phyloP scores from a whole-genome alignment of 2,113 vertebrate genomes.

The Cheirogaleus medius region DNA sequence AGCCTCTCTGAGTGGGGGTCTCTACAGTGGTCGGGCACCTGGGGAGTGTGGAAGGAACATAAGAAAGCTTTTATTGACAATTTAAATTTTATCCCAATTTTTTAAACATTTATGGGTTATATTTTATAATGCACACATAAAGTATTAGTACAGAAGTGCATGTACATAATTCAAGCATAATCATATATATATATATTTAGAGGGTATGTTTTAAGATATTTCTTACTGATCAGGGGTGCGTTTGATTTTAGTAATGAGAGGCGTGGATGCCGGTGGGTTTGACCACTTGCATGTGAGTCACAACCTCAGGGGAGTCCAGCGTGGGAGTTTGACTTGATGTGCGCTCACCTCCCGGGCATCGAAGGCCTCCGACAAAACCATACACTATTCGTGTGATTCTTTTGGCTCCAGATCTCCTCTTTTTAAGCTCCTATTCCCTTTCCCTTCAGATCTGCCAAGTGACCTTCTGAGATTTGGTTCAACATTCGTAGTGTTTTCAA shows the following conservation, averaged over 20 bases:
- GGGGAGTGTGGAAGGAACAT: too few relatives aligned
- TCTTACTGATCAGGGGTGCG: not conserved
- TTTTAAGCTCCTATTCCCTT: too few relatives aligned
- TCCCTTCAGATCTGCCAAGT: not conserved
- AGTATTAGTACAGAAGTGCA: not conserved
- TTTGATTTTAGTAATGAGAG: not conserved
- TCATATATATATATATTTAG: too few relatives aligned
- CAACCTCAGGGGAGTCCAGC: rapidly evolving
- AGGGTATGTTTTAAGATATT: not conserved
- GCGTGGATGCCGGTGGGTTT: not conserved
- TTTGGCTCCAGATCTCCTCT: not conserved
- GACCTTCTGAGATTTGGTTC: not conserved
- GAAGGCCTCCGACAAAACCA: rapidly evolving
- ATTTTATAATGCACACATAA: not conserved
- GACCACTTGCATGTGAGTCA: not conserved
- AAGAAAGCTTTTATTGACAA: not conserved
- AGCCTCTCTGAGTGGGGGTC: rapidly evolving
- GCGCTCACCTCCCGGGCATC: rapidly evolving
- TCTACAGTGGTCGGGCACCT: not conserved
- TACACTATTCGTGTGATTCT: rapidly evolving
- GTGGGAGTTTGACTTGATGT: too few relatives aligned
- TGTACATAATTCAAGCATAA: not conserved
- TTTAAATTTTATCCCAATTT: not conserved
- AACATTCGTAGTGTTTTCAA: not conserved
- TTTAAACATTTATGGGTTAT: not conserved